Evolutionary conservation across 2,113 vertebrate genomes (phyloP).

Genomic region (Phodopus roborovskii): DNA sequence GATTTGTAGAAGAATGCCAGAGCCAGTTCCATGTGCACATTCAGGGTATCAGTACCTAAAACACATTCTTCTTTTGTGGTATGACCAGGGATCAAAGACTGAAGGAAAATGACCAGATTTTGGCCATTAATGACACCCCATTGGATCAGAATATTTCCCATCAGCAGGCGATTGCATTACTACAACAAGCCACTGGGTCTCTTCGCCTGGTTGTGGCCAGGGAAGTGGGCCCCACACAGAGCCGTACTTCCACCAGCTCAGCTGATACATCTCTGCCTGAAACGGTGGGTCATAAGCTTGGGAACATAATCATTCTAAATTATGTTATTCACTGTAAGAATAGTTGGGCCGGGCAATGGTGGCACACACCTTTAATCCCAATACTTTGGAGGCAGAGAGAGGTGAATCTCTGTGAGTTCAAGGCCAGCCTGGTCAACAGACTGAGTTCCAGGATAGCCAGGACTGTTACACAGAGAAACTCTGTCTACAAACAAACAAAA

Average conservation of each 20-base stretch:
- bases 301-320: slow-evolving; percentile 59
- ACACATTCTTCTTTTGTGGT: slow-evolving; percentile 73
- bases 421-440: no score
- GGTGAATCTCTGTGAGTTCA: no score
- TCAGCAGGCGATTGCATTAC: slow-evolving; percentile 92
- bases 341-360: not conserved
- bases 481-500: no score
- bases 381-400: no score
- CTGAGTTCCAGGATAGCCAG: no score
- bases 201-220: slow-evolving; percentile 94
- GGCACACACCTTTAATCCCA: no score
- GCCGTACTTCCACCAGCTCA: slow-evolving; percentile 58
- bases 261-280: slow-evolving; percentile 77
- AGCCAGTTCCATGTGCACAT: not conserved
- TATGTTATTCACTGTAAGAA: not conserved
- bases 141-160: slow-evolving; percentile 93
- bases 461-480: no score
- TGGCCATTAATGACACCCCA: slow-evolving; percentile 93
- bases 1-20: not conserved
- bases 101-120: slow-evolving; percentile 95
- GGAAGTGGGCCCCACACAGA: slow-evolving; percentile 79
- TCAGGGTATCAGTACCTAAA: not conserved
- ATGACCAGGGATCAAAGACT: slow-evolving; percentile 92
- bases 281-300: slow-evolving; percentile 83
- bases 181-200: slow-evolving; percentile 92